A percentile compares a stretch with the other conserved stretches of the same genome.
Conservation (phyloP, 2,888 invertebrate genomes). For the Folsomia manolachei region DNA sequence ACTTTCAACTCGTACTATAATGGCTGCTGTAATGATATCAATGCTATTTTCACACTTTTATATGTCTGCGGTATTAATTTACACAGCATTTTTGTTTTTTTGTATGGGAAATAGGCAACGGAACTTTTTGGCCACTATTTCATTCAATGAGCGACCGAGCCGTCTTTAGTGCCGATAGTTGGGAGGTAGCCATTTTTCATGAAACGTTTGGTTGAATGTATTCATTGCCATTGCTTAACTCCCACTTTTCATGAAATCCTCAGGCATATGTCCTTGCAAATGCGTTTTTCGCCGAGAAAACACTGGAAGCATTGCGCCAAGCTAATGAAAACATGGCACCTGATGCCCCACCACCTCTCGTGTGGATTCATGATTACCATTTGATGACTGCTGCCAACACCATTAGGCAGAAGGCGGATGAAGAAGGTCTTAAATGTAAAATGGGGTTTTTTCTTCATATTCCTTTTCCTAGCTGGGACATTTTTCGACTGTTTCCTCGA, state of each 20-base stretch:
- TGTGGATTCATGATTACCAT: constrained; percentile 95
- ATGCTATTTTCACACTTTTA: neutral
- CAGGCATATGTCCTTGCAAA: constrained; percentile 76
- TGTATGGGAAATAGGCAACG: constrained; percentile 59
- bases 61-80: too few relatives aligned
- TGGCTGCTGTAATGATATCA: constrained; percentile 69
- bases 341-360: constrained; percentile 66
- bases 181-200: constrained; percentile 59
- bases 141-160: constrained; percentile 90
- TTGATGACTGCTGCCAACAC: constrained; percentile 88
- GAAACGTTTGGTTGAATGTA: too few relatives aligned
- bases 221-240: neutral
- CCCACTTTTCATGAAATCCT: constrained; percentile 2
- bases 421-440: constrained; percentile 71
- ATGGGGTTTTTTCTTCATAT: constrained; percentile 92
- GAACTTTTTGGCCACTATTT: constrained; percentile 87
- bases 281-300: constrained; percentile 76
- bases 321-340: constrained; percentile 59
- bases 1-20: constrained; percentile 85
- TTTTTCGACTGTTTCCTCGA: constrained; percentile 85
- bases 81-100: too few relatives aligned
- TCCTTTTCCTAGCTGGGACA: constrained; percentile 92
- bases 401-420: constrained; percentile 79
- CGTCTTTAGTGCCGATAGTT: constrained; percentile 75
- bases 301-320: constrained; percentile 64